phyloP scores from a whole-genome alignment of 92 coral and sea anemone genomes.

The Anthopleura xanthogrammica region DNA sequence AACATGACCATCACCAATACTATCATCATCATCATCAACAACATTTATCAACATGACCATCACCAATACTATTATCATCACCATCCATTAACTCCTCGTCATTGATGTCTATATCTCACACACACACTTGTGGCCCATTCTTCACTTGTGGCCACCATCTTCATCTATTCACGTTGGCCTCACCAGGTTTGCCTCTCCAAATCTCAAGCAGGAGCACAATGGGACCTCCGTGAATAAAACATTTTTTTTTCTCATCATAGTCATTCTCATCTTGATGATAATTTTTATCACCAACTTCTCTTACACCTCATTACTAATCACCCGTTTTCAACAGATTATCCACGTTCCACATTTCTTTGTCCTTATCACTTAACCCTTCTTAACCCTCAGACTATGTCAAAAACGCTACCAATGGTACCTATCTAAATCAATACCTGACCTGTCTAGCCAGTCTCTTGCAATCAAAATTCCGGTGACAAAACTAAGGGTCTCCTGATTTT shows the following conservation, averaged over 20 bases:
- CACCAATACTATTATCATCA: too few species aligned
- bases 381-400: not conserved
- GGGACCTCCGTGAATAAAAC: too few species aligned
- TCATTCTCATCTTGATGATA: not conserved
- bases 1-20: too few species aligned
- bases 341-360: not conserved
- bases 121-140: too few species aligned
- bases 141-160: too few species aligned
- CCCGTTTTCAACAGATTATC: not conserved
- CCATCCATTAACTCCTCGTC: too few species aligned
- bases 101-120: too few species aligned
- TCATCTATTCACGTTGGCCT: too few species aligned
- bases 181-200: too few species aligned
- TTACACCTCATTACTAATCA: not conserved
- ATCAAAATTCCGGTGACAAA: not conserved
- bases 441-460: not conserved
- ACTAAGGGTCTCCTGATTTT: not conserved
- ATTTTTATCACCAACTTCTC: not conserved
- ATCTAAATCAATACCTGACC: not conserved
- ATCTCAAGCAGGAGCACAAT: too few species aligned
- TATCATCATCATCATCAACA: too few species aligned
- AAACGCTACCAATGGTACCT: not conserved
- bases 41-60: too few species aligned
- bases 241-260: not conserved
- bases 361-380: slow-evolving; percentile 1